Conservation (phyloP, 2,797 vertebrate species). For the Rhinogobio ventralis region DNA sequence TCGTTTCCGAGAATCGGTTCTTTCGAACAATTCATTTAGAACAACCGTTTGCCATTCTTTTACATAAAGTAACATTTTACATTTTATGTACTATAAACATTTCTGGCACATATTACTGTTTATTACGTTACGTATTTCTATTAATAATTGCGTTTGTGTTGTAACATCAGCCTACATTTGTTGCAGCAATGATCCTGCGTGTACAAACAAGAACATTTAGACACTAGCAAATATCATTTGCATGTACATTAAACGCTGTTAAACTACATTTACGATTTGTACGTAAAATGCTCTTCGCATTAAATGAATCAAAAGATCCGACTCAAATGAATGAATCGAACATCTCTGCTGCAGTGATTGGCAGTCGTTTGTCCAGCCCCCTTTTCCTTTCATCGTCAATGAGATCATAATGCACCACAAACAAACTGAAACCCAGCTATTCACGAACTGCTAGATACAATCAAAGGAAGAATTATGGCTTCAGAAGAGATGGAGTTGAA, state of each 20-base stretch:
- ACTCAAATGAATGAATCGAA: neutral
- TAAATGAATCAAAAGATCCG: neutral
- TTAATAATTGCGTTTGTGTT: neutral
- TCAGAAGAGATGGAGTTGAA: slow-evolving; percentile 74
- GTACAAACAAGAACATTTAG: neutral
- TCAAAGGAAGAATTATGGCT: slow-evolving; percentile 61
- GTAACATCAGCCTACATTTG: too few species aligned
- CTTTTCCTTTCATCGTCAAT: neutral
- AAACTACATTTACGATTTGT: neutral
- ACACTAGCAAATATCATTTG: neutral
- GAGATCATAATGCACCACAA: slow-evolving; percentile 34
- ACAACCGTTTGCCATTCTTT: neutral
- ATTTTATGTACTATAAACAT: neutral
- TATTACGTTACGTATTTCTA: neutral
- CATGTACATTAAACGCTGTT: neutral
- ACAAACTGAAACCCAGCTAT: neutral
- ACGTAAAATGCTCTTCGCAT: neutral
- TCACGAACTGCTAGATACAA: neutral
- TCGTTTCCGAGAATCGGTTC: neutral
- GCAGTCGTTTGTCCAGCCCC: slow-evolving; percentile 18
- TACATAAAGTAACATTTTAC: neutral
- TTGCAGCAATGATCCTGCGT: neutral
- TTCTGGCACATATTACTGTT: neutral
- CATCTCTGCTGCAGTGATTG: neutral
- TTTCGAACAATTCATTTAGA: neutral